Evolutionary conservation across 2,888 invertebrate genomes (phyloP).

Genomic region (Melinaea menophilus): DNA sequence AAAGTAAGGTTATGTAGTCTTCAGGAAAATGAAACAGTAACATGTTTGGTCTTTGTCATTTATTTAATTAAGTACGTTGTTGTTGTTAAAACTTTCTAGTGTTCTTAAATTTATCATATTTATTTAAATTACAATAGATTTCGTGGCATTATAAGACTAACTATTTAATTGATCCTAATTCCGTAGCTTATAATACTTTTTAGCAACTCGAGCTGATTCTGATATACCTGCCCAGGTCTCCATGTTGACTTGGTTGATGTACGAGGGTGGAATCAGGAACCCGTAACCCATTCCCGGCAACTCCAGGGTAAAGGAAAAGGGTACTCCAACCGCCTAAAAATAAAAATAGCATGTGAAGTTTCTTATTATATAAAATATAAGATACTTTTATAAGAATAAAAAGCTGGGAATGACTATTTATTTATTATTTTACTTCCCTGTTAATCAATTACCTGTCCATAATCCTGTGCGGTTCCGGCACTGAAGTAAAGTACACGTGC

Average conservation of each 20-base stretch:
- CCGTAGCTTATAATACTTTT: conserved; percentile 38
- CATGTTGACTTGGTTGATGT: conserved; percentile 48
- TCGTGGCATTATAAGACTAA: too few relatives aligned
- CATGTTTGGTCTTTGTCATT: too few relatives aligned
- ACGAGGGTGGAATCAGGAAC: conserved; percentile 49
- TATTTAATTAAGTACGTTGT: too few relatives aligned
- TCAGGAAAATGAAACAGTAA: too few relatives aligned
- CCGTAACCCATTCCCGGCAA: conserved; percentile 46
- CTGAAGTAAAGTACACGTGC: conserved; percentile 44
- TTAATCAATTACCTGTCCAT: conserved; percentile 41
- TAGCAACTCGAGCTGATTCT: conserved; percentile 46
- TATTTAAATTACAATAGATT: too few relatives aligned
- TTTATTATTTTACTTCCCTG: not conserved
- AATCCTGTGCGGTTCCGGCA: conserved; percentile 56
- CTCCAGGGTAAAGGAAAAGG: conserved; percentile 55
- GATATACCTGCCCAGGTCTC: conserved; percentile 59
- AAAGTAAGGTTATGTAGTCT: too few relatives aligned
- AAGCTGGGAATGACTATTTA: too few relatives aligned
- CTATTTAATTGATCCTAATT: not conserved
- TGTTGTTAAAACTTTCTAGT: too few relatives aligned
- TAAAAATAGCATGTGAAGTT: not conserved
- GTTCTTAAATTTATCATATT: too few relatives aligned
- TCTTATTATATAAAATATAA: too few relatives aligned
- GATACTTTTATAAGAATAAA: too few relatives aligned
- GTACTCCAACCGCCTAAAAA: conserved; percentile 38